phyloP scores from a whole-genome alignment of 2,797 vertebrate species.

The Sarcophilus harrisii region DNA sequence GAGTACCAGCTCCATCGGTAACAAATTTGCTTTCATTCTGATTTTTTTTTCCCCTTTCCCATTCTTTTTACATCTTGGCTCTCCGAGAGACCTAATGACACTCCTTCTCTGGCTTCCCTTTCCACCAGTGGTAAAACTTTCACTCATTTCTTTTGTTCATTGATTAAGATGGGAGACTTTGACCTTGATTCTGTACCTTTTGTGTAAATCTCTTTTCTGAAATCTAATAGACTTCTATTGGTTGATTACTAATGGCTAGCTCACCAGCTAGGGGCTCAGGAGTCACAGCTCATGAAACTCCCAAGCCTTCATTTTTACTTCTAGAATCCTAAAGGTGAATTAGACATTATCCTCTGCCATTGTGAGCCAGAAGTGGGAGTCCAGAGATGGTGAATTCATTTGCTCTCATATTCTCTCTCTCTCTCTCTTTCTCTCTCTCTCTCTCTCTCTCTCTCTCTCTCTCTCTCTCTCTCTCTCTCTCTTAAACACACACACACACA shows the following conservation, averaged over 20 bases:
- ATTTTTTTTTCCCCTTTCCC: not conserved
- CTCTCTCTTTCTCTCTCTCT: too few species aligned
- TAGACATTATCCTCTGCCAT: not conserved
- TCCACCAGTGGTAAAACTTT: not conserved
- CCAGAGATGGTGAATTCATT: too few species aligned
- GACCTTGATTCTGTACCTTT: not conserved
- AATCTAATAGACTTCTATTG: not conserved
- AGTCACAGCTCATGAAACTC: not conserved
- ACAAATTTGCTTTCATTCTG: not conserved
- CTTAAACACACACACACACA: too few species aligned
- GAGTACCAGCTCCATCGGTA: not conserved
- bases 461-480: too few species aligned
- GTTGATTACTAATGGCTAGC: not conserved
- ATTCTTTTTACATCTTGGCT: not conserved
- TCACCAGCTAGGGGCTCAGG: not conserved
- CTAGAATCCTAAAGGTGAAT: not conserved
- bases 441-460: too few species aligned
- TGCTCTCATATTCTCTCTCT: too few species aligned
- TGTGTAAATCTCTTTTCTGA: too few species aligned
- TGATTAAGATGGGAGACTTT: not conserved
- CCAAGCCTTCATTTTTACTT: not conserved
- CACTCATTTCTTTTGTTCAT: not conserved
- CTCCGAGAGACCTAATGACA: not conserved
- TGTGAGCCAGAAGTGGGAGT: too few species aligned
- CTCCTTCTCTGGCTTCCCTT: not conserved